phyloP scores from a whole-genome alignment of 2,888 invertebrate species.

The Chloromyia formosa region DNA sequence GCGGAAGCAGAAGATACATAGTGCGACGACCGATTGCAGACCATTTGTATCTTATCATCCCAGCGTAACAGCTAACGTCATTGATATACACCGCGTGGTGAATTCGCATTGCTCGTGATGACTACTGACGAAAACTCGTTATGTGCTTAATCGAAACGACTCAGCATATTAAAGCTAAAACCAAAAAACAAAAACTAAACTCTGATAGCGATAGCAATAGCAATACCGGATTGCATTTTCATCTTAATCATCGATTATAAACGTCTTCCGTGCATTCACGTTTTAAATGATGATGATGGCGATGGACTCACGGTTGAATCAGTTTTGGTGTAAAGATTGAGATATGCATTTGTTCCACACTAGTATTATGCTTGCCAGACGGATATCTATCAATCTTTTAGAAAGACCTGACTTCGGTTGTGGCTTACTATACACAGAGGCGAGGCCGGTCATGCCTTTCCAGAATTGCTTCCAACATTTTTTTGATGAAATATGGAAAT shows the following conservation, averaged over 20 bases:
- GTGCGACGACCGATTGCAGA: not conserved
- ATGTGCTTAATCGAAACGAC: slow-evolving; percentile 17
- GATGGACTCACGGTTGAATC: slow-evolving; percentile 12
- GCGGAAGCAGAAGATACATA: not conserved
- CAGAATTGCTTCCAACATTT: not conserved
- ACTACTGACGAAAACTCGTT: slow-evolving; percentile 16
- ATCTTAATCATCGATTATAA: slow-evolving; percentile 37
- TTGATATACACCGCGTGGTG: no score
- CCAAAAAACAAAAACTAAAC: no score
- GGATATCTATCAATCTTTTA: no score
- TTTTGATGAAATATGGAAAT: slow-evolving; percentile 14
- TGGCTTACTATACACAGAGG: no score
- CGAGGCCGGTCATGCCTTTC: not conserved
- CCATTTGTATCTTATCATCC: not conserved
- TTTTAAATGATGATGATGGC: slow-evolving; percentile 20
- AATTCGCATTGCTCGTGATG: not conserved
- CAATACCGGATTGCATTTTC: slow-evolving; percentile 27
- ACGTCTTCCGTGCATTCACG: slow-evolving; percentile 35
- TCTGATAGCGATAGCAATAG: not conserved
- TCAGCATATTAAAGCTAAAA: no score
- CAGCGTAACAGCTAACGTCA: not conserved
- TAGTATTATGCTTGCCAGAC: no score
- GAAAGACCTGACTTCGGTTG: not conserved
- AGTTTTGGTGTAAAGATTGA: slow-evolving; percentile 29
- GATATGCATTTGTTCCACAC: not conserved